Evolutionary conservation across 2,113 vertebrate species (phyloP).

Genomic region (Chloropsis hardwickii): DNA sequence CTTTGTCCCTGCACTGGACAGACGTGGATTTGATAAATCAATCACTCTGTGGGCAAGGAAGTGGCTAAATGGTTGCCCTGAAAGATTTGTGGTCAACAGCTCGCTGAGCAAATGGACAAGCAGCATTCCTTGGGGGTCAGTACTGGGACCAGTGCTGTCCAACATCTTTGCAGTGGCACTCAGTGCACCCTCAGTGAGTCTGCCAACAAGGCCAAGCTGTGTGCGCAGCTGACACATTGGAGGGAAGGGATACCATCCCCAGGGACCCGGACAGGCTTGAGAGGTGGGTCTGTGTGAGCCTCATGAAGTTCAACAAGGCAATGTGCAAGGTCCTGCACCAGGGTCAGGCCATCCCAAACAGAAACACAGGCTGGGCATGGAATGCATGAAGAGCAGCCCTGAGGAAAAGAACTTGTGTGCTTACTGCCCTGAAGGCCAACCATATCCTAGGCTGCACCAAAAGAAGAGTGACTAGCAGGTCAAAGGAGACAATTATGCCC

Average conservation of each 20-base stretch:
- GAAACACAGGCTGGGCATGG: neutral
- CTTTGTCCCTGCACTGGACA: neutral
- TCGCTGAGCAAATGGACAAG: neutral
- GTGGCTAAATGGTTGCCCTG: neutral
- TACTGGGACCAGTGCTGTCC: neutral
- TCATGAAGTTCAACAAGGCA: neutral
- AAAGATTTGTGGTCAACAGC: neutral
- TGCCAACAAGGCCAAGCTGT: neutral
- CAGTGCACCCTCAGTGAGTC: neutral
- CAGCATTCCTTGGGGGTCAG: neutral
- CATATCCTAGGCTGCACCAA: neutral
- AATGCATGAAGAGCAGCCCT: neutral
- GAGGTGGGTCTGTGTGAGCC: neutral
- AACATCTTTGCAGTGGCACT: neutral
- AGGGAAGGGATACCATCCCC: neutral
- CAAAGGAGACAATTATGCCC: neutral
- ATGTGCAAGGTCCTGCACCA: neutral
- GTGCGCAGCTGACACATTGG: rapidly evolving
- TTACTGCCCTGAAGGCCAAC: neutral
- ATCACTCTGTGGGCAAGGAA: neutral
- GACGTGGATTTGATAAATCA: neutral
- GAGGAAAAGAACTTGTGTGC: neutral
- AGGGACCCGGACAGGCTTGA: neutral
- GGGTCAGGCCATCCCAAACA: neutral
- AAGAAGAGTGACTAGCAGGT: neutral